A percentile compares a stretch with the other conserved stretches of the same genome.
Evolutionary conservation across 2,888 invertebrate genomes (phyloP).

Genomic region (Meteorus cinctellus): DNA sequence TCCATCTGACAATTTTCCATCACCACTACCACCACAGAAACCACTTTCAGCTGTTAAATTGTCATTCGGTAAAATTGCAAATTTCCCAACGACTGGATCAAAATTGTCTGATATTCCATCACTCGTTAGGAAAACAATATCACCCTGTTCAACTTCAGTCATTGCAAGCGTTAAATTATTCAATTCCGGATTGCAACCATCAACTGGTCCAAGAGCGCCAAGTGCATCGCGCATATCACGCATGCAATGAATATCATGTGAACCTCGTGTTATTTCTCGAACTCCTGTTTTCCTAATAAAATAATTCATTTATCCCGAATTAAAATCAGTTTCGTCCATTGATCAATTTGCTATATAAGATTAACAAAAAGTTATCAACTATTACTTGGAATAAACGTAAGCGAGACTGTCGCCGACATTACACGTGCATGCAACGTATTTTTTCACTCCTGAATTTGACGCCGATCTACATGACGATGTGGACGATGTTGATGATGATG

Average conservation of each 20-base stretch:
- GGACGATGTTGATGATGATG: background rate
- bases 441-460: slow-evolving; percentile 66
- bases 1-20: slow-evolving; percentile 40
- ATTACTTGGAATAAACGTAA: slow-evolving; percentile 85
- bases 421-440: slow-evolving; percentile 86
- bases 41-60: slow-evolving; percentile 48
- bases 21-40: slow-evolving; percentile 49
- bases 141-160: slow-evolving; percentile 85
- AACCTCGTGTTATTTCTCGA: slow-evolving; percentile 87
- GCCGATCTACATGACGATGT: slow-evolving; percentile 42
- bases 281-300: slow-evolving; percentile 78
- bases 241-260: slow-evolving; percentile 88
- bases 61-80: slow-evolving; percentile 77
- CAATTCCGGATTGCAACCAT: slow-evolving; percentile 88
- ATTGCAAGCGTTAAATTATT: slow-evolving; percentile 90
- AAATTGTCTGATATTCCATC: slow-evolving; percentile 94
- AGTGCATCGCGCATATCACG: slow-evolving; percentile 92
- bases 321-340: no score
- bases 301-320: no score
- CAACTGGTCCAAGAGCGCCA: slow-evolving; percentile 91
- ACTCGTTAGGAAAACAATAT: slow-evolving; percentile 90
- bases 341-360: background rate
- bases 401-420: slow-evolving; percentile 93
- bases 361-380: slow-evolving; percentile 1
- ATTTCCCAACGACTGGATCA: slow-evolving; percentile 92